Percentiles rank a stretch among this genome's conserved stretches.
Conservation (phyloP, 2,797 vertebrate species). For the Chrosomus eos region DNA sequence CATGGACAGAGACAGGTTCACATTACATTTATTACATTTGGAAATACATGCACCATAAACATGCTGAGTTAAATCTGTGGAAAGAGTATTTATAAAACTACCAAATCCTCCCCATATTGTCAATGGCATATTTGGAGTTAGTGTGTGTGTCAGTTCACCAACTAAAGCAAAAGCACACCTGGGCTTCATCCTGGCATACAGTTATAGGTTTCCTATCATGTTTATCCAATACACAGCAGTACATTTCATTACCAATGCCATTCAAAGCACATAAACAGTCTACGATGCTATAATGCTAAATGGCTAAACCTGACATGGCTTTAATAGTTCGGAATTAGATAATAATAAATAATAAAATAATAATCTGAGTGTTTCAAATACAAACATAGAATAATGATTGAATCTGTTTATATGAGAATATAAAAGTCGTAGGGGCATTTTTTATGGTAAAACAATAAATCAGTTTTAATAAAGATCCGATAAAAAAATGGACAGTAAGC, state of each 20-base stretch:
- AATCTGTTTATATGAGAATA: background rate
- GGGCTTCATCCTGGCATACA: background rate
- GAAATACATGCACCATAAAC: conserved; percentile 54
- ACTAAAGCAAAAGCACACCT: conserved; percentile 1
- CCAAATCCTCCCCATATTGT: conserved; percentile 1
- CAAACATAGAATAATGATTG: background rate
- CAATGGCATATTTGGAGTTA: conserved; percentile 24
- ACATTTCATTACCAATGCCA: conserved; percentile 22
- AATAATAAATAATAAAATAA: background rate
- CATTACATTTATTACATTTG: conserved; percentile 52
- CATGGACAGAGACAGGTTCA: conserved; percentile 14
- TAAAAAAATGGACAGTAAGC: background rate
- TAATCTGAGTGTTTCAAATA: background rate
- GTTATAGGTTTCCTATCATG: conserved; percentile 10
- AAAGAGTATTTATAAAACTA: conserved; percentile 39
- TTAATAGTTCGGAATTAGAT: conserved; percentile 33
- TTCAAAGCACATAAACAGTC: conserved; percentile 29
- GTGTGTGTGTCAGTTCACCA: conserved; percentile 13
- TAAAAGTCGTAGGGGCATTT: background rate
- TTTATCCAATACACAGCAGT: conserved; percentile 25
- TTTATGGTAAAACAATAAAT: background rate
- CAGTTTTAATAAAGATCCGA: background rate
- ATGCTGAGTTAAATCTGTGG: conserved; percentile 50
- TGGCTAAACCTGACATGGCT: conserved; percentile 44
- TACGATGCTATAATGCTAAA: conserved; percentile 40